These are phyloP conservation scores for Halichoeres trimaculatus DNA, from an alignment of 2,113 vertebrate genomes.

Conservation along the genomic window DNA sequence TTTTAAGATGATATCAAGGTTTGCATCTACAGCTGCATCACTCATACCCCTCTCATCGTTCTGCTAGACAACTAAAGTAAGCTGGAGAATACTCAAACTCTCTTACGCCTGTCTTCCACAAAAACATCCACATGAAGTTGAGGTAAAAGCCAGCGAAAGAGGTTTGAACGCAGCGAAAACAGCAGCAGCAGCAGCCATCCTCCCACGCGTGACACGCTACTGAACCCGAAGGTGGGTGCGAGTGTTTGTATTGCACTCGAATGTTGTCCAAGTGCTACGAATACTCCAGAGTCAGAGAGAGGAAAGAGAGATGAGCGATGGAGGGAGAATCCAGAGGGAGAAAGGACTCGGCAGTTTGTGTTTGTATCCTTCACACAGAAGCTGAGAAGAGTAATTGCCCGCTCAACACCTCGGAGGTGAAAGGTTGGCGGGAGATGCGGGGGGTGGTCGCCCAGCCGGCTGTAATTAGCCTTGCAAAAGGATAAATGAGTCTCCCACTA, in stretches of 20 bases:
- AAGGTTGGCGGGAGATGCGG: constrained; percentile 74
- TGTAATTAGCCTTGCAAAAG: constrained; percentile 71
- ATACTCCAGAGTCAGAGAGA: not conserved
- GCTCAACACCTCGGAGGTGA: constrained; percentile 80
- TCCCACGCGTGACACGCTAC: constrained; percentile 35
- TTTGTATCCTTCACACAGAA: constrained; percentile 76
- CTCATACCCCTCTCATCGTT: not conserved
- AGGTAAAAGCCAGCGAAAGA: not conserved
- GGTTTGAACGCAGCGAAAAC: constrained; percentile 32
- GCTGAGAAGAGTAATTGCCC: constrained; percentile 82
- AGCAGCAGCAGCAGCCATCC: constrained; percentile 20
- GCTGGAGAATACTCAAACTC: not conserved
- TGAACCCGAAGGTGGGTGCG: constrained; percentile 40
- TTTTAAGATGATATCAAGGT: constrained; percentile 8
- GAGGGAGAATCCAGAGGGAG: not conserved
- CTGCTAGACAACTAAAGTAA: too few relatives aligned
- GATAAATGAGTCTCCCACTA: constrained; percentile 72
- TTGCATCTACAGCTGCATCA: not conserved
- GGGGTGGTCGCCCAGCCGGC: constrained; percentile 74
- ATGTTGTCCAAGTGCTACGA: constrained; percentile 34
- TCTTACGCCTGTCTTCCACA: not conserved
- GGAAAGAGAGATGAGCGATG: constrained; percentile 36
- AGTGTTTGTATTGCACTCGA: constrained; percentile 49
- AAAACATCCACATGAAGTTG: constrained; percentile 10
- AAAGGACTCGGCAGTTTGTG: constrained; percentile 50